Base-by-base conservation (phyloP, 2,113 vertebrate species). In the Corythornis madagascariensis region DNA sequence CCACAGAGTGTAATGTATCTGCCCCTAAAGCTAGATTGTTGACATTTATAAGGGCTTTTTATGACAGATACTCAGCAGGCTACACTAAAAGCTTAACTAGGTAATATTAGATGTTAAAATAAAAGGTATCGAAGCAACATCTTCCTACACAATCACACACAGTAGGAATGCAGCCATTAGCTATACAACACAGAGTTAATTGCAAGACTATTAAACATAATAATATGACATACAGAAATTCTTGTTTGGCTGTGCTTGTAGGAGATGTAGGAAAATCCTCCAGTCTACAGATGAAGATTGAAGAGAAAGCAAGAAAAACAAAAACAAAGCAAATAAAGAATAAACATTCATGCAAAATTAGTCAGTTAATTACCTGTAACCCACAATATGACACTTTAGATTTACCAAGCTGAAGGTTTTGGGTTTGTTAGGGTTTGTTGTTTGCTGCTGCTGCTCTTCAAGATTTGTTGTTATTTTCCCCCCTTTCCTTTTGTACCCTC, bases 201-300 rank as follows among this genome's bases (percentile, higher is more conserved):
- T 83, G 95, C 95, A 98, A 96, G 97, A 97, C 92, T 97, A 95
- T 93, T 97, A 95, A 96, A 95, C 92, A 77, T 90, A 96, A 80
- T 92, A 97, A 86, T 83, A 85, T 83, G 85, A 99, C 99, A 98
- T 99, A 99, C 99, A 99, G 98, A 99, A 99, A 99, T 98, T 99
- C 99, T 98, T 99, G 99, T 98, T 99, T 99, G 98, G 98, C 98
- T 98, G 99, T 99, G 98, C 99, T 99, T 98, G 99, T 99, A 98
- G 99, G 99, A 98, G 99, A 99, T 97, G 99, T 99, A 97, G 99
- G 99, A 97, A 99, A 99, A 98, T 99, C 99, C 98, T 99, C 99
- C 98, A 99, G 98, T 98, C 99, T 99, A 98, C 78, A 98, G 97
- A 97, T 97, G 98, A 97, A 98, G 97, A 96, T 96, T 96, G 96